phyloP scores from a whole-genome alignment of 1,140 invertebrate species.

The Riptortus pedestris region DNA sequence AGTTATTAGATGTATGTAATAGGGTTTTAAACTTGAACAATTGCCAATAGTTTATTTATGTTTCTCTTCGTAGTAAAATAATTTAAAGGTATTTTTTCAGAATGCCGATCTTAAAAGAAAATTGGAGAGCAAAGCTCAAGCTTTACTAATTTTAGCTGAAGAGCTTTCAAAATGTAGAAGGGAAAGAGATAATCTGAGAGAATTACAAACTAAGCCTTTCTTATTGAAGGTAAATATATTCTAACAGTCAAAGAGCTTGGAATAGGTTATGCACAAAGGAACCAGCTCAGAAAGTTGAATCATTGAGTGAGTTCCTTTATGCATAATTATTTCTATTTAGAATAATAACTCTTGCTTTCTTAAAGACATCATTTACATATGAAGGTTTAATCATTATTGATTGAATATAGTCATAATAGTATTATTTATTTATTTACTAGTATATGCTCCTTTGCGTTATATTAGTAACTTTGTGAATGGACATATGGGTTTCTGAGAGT shows the following conservation, averaged over 20 bases:
- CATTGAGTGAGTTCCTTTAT: not conserved
- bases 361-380: too few species aligned
- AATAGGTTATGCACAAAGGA: not conserved
- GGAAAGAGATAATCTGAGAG: constrained; percentile 49
- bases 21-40: too few species aligned
- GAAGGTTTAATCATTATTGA: too few species aligned
- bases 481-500: too few species aligned
- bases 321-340: not conserved
- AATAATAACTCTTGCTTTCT: too few species aligned
- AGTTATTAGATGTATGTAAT: too few species aligned
- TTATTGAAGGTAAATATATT: not conserved
- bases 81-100: constrained; percentile 32
- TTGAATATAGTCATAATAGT: too few species aligned
- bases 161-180: constrained; percentile 67
- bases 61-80: too few species aligned
- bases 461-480: too few species aligned
- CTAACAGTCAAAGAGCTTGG: not conserved
- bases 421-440: too few species aligned
- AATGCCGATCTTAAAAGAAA: constrained; percentile 54
- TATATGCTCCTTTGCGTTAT: too few species aligned
- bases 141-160: constrained; percentile 59
- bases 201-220: not conserved
- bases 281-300: not conserved
- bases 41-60: too few species aligned
- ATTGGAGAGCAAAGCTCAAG: constrained; percentile 69